Base-by-base conservation (phyloP, 2,888 invertebrate genomes). In the Apamea sordens region DNA sequence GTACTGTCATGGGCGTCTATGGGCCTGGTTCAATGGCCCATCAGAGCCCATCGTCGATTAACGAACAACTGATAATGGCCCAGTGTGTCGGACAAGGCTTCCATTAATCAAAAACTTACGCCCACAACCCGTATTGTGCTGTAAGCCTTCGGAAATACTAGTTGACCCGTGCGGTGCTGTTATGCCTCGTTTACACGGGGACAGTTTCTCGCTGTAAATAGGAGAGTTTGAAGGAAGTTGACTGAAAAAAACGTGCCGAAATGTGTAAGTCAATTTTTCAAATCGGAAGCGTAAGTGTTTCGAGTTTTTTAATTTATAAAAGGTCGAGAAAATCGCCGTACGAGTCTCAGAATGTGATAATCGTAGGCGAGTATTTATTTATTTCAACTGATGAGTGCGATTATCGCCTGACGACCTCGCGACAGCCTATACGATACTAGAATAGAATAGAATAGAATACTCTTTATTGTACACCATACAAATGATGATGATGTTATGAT, bases 31-130 rank as follows among this genome's bases (percentile, higher is more conserved):
- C 41, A 74, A 80, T 75, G 77, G 56, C 71, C 67, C 77, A 82
- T 79, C 73, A 76, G 68, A 77, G 76, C 67, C 77, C n/a, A 73
- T 67, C 53, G 77, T 70, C 76, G 73, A 88, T 88, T 85, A 85
- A 77, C 82, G 77, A 70, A 67, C 63, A 76, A 61, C 73, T 82
- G 82, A 82, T 86, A 88, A 87, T 81, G 56, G 77, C 65, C 59
- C 64, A 75, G 77, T 85, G 87, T 64, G 53, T 53, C 41, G 56
- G 81, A 88, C 86, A 85, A 68, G 63, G 63, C 61, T 32, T 41
- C 50, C 69, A 89, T 88, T 89, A 84, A 88, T 88, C 89, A 84
- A 81, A 85, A 88, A 83, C 79, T 87, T 83, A 80, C 83, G 74
- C 68, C 77, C 59, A 84, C 69, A 71, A 11, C 81, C 80, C 80